These are phyloP conservation scores for Sesia apiformis DNA, from an alignment of 2,888 invertebrate species.

Conservation along the genomic window DNA sequence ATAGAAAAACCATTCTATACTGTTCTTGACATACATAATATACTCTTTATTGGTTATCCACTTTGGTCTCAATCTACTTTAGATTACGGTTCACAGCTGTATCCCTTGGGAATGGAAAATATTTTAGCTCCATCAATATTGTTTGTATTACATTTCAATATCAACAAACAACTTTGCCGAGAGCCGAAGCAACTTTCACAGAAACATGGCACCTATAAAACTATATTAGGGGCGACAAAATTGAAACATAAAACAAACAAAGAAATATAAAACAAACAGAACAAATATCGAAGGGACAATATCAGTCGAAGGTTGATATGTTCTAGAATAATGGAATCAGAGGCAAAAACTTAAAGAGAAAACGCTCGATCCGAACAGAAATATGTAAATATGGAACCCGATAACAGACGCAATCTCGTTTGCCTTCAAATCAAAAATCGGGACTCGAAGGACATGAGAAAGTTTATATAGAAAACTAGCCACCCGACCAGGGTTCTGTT, in stretches of 20 bases:
- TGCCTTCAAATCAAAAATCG: constrained; percentile 22
- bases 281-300: constrained; percentile 41
- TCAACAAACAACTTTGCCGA: too few relatives aligned
- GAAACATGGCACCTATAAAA: neutral
- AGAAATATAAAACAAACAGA: constrained; percentile 30
- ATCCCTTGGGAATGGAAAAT: too few relatives aligned
- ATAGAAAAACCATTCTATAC: too few relatives aligned
- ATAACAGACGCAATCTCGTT: constrained; percentile 27
- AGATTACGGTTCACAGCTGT: too few relatives aligned
- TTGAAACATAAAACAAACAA: constrained; percentile 25
- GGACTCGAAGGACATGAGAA: neutral
- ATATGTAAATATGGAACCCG: constrained; percentile 38
- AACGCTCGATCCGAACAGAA: constrained; percentile 17
- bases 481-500: too few relatives aligned
- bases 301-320: constrained; percentile 27
- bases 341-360: constrained; percentile 23
- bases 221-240: constrained; percentile 2
- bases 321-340: constrained; percentile 43
- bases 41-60: too few relatives aligned
- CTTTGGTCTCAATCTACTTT: too few relatives aligned
- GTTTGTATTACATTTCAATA: too few relatives aligned
- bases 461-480: neutral
- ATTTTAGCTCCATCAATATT: too few relatives aligned
- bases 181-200: too few relatives aligned
- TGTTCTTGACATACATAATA: too few relatives aligned